Evolutionary conservation across 1,140 invertebrate species (phyloP).

Genomic region (Phocides pigmalion): DNA sequence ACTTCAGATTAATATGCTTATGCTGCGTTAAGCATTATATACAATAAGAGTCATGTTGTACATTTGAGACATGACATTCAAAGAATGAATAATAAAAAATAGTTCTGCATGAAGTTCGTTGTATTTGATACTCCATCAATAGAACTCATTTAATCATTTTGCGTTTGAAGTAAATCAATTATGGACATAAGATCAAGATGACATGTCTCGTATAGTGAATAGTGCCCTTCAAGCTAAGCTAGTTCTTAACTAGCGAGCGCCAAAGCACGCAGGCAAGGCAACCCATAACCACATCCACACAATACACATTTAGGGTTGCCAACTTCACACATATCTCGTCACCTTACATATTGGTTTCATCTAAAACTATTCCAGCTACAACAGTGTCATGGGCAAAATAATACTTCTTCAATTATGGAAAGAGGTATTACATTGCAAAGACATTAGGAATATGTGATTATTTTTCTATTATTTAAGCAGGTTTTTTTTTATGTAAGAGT

Average conservation of each 20-base stretch:
- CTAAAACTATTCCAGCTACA: background rate
- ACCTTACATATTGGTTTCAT: background rate
- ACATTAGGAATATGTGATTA: no score
- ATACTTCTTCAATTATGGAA: no score
- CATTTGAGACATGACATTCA: slow-evolving; percentile 11
- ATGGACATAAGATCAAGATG: background rate
- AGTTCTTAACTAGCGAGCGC: slow-evolving; percentile 11
- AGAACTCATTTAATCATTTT: background rate
- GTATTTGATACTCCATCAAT: background rate
- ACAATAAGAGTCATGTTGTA: background rate
- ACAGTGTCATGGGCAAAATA: no score
- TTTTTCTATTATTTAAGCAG: no score
- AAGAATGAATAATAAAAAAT: background rate
- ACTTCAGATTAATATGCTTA: background rate
- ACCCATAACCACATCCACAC: background rate
- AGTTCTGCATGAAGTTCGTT: no score
- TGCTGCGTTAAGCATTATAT: background rate
- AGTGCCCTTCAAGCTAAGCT: slow-evolving; percentile 23
- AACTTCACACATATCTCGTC: slow-evolving; percentile 1
- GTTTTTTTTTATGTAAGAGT: no score
- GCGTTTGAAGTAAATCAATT: no score
- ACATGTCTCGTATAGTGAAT: slow-evolving; percentile 4
- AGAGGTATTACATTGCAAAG: no score
- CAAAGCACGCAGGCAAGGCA: background rate
- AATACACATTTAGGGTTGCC: slow-evolving; percentile 3